Percentiles rank a stretch among this genome's conserved stretches.
These are phyloP conservation scores for Trinorchestia longiramus DNA, from an alignment of 1,140 invertebrate species.

Conservation along the genomic window DNA sequence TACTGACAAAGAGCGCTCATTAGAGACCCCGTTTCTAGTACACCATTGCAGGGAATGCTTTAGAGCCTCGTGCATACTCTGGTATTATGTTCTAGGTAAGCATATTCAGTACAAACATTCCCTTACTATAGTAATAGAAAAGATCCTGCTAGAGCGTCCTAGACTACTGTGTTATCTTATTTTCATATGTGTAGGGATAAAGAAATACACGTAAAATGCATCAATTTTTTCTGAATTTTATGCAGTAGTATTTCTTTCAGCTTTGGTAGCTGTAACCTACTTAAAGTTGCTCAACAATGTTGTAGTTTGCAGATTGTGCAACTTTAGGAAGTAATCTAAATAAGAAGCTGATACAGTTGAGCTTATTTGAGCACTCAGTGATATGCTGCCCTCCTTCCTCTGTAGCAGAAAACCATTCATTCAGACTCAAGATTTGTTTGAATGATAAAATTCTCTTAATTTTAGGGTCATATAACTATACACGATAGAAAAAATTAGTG, in stretches of 20 bases:
- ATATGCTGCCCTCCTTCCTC: too few species aligned
- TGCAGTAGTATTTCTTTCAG: not conserved
- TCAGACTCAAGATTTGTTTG: too few species aligned
- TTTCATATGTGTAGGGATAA: not conserved
- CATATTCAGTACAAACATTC: not conserved
- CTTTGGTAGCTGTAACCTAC: not conserved
- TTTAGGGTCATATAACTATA: too few species aligned
- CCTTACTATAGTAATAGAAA: not conserved
- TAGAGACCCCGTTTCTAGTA: not conserved
- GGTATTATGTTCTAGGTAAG: not conserved
- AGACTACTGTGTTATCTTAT: not conserved
- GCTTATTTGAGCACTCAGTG: too few species aligned
- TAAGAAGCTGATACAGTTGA: too few species aligned
- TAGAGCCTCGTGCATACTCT: not conserved
- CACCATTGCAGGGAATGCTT: not conserved
- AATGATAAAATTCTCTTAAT: too few species aligned
- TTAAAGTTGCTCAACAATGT: too few species aligned
- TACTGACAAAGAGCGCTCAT: conserved; percentile 2
- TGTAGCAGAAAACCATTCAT: too few species aligned
- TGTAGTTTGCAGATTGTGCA: not conserved
- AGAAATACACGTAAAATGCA: not conserved
- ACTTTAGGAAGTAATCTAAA: not conserved
- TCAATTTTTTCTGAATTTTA: not conserved
- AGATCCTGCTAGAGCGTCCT: not conserved
- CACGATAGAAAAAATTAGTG: too few species aligned